Base-by-base conservation (phyloP, 2,113 vertebrate species). In the Sinosuthora webbiana region DNA sequence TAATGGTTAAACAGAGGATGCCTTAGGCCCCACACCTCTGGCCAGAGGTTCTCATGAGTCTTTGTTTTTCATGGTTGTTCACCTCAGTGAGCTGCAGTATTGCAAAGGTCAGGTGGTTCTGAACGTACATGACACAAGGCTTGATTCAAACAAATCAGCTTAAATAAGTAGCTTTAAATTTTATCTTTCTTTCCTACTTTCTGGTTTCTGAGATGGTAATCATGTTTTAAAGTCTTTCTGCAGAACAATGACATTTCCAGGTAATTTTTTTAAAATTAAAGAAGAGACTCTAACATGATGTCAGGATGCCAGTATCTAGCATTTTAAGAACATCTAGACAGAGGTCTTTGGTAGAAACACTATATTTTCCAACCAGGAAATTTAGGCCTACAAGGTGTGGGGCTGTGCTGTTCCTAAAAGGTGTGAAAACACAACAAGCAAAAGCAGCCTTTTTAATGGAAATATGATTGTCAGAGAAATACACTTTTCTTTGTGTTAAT, bases 101-200 rank as follows among this genome's bases (percentile, higher is more conserved):
- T 83, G 47, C 24, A 56, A 60, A 57, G 15, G 41, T 37, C 30
- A 49, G 35, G 22, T 49, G 31, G 31, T 45, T 59, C 21, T 10
- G 22, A 33, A 73, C 20, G 33, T 57, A 50, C 0, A 1, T 0
- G 0, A 33, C 0, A 0, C 12, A 12, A 76, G 9, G 14, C 56
- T 85, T 33, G 21, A 62, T 37, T 69, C 47, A 79, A 83, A 59
- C 7, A 82, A 60, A 18, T 42, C 15, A 69, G 10, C 11, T 50
- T 80, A 57, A 65, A 42, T 44, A 67, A 42, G 5, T 28, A 59
- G 16, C 15, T 77, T 81, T 78, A 27, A 55, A 53, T 9, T 27
- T 59, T 74, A 4, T 37, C 18, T 64, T 55, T 78, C 33, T 64
- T 83, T 71, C 19, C 6, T 68, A 6, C 12, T 44, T 64, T 62